Conservation (phyloP, 2,888 invertebrate genomes). For the Clistopyga incitator region DNA sequence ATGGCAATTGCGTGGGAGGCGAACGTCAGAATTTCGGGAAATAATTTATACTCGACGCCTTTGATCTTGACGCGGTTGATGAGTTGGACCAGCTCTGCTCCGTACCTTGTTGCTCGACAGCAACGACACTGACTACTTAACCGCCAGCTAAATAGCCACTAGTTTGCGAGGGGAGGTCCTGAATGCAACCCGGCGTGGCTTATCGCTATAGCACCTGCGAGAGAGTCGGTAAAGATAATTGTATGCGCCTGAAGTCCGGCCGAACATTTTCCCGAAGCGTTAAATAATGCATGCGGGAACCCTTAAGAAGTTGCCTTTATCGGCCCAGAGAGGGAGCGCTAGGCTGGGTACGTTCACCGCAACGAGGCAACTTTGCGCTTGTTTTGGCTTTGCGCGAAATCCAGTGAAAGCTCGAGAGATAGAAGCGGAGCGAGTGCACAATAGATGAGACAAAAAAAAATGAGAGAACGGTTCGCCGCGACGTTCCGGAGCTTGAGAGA, state of each 20-base stretch:
- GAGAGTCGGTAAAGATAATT: neutral
- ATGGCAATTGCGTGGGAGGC: constrained; percentile 15
- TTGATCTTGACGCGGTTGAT: constrained; percentile 56
- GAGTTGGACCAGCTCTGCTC: constrained; percentile 35
- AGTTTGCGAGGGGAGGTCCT: neutral
- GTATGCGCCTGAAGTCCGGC: constrained; percentile 10
- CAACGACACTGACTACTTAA: constrained; percentile 2
- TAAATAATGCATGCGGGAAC: constrained; percentile 45
- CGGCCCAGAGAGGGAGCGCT: too few species aligned
- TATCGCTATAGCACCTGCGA: constrained; percentile 1
- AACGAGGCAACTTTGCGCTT: constrained; percentile 18
- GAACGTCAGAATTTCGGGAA: constrained; percentile 53
- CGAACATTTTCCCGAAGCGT: constrained; percentile 10
- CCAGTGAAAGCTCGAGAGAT: constrained; percentile 29
- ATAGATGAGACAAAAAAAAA: constrained; percentile 2
- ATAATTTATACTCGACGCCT: constrained; percentile 66
- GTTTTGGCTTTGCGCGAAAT: constrained; percentile 3
- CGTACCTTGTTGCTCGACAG: neutral
- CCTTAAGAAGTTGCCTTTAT: constrained; percentile 32
- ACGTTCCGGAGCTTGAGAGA: constrained; percentile 5
- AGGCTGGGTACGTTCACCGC: neutral
- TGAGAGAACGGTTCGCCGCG: neutral
- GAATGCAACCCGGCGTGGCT: neutral
- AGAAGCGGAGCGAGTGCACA: neutral
- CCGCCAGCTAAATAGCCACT: constrained; percentile 2